phyloP scores from a whole-genome alignment of 2,888 invertebrate species.

The Macrophya annulata region DNA sequence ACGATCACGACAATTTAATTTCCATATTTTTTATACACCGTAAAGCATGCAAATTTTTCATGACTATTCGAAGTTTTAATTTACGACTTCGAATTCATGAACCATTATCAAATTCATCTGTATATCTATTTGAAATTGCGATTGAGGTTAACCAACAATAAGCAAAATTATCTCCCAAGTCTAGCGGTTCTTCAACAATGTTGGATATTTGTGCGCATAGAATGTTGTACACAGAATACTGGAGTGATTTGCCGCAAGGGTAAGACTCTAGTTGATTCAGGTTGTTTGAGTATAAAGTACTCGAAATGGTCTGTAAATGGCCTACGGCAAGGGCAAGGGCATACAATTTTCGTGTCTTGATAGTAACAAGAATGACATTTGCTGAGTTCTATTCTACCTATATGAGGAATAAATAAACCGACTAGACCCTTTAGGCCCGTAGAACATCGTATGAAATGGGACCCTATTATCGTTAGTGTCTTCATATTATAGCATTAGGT shows the following conservation, averaged over 20 bases:
- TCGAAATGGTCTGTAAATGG: conserved; percentile 29
- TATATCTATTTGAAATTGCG: neutral
- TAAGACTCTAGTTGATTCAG: conserved; percentile 11
- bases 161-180: neutral
- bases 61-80: neutral
- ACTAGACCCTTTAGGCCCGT: neutral
- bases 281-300: conserved; percentile 26
- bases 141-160: neutral
- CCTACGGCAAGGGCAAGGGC: conserved; percentile 20
- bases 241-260: conserved; percentile 13
- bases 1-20: neutral
- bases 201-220: neutral
- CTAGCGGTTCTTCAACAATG: neutral
- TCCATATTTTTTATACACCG: neutral
- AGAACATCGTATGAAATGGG: neutral
- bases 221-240: neutral
- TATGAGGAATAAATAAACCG: conserved; percentile 24
- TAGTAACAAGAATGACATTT: conserved; percentile 8
- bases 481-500: neutral
- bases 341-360: neutral
- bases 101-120: neutral
- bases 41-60: neutral
- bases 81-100: neutral
- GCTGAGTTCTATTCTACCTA: neutral
- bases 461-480: conserved; percentile 20